Evolutionary conservation across 2,888 invertebrate genomes (phyloP).

Genomic region (Drosophila siamana): DNA sequence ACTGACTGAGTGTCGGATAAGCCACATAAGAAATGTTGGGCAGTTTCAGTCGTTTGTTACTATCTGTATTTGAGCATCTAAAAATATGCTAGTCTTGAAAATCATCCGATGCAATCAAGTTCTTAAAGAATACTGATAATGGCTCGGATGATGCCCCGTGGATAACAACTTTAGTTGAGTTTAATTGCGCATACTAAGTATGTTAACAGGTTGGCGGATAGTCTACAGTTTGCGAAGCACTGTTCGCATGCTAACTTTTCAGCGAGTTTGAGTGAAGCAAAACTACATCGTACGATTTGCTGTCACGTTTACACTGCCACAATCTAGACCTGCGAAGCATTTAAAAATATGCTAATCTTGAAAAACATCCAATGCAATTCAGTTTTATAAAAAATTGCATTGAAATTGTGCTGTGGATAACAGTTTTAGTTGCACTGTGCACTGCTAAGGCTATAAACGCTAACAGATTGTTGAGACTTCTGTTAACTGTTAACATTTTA

Average conservation of each 20-base stretch:
- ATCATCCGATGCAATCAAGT: not conserved
- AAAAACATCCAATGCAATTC: not conserved
- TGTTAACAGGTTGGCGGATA: not conserved
- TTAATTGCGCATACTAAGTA: not conserved
- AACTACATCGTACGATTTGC: not conserved
- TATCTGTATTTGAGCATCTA: too few relatives aligned
- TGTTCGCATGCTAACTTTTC: not conserved
- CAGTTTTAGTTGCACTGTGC: too few relatives aligned
- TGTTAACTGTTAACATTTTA: not conserved
- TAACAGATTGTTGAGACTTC: too few relatives aligned
- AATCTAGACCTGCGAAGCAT: not conserved
- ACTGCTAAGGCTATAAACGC: not conserved
- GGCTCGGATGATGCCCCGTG: too few relatives aligned
- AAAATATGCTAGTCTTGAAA: slow-evolving; percentile 4
- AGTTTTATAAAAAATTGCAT: not conserved
- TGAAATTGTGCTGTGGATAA: too few relatives aligned
- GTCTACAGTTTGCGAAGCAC: too few relatives aligned
- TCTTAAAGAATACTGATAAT: not conserved
- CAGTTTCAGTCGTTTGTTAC: too few relatives aligned
- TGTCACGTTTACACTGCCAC: not conserved
- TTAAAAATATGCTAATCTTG: slow-evolving; percentile 5
- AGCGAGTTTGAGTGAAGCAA: not conserved
- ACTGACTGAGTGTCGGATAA: too few relatives aligned
- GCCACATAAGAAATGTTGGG: too few relatives aligned
- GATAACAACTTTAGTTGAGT: too few relatives aligned